Evolutionary conservation across 2,113 vertebrate species (phyloP).

Genomic region (Albula goreensis): DNA sequence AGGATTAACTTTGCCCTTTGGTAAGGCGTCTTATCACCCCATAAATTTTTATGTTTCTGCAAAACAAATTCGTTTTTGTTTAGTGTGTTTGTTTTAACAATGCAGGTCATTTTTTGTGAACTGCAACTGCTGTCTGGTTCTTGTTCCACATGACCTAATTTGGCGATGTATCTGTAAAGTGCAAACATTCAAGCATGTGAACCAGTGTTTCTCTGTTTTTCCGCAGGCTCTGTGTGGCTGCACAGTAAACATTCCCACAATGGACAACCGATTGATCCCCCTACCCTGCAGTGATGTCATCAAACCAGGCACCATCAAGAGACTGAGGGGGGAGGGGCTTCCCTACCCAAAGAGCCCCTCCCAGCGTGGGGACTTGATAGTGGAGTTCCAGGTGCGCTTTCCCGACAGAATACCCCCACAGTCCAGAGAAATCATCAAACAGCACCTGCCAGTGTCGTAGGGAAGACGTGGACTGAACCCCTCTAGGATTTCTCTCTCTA

Average conservation of each 20-base stretch:
- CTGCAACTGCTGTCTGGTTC: neutral
- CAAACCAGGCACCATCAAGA: slow-evolving; percentile 92
- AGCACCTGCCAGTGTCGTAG: slow-evolving; percentile 87
- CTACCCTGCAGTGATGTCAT: slow-evolving; percentile 94
- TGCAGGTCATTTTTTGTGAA: neutral
- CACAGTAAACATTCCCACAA: slow-evolving; percentile 94
- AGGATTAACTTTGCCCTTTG: neutral
- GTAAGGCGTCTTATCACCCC: neutral
- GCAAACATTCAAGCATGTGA: neutral
- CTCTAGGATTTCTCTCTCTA: slow-evolving; percentile 4
- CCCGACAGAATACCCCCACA: slow-evolving; percentile 95
- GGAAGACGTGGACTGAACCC: slow-evolving; percentile 16
- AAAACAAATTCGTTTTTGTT: neutral
- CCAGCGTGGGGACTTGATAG: slow-evolving; percentile 93
- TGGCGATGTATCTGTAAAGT: neutral
- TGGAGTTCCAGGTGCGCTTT: slow-evolving; percentile 95
- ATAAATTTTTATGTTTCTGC: neutral
- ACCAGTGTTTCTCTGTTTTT: slow-evolving; percentile 7
- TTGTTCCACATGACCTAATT: neutral
- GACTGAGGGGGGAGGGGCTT: slow-evolving; percentile 91
- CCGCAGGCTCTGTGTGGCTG: slow-evolving; percentile 94
- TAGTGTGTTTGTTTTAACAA: neutral
- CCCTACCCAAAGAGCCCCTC: slow-evolving; percentile 92
- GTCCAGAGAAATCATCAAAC: slow-evolving; percentile 94
- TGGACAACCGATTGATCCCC: slow-evolving; percentile 90